phyloP scores from a whole-genome alignment of 2,113 vertebrate species.

The Barnardius zonarius region DNA sequence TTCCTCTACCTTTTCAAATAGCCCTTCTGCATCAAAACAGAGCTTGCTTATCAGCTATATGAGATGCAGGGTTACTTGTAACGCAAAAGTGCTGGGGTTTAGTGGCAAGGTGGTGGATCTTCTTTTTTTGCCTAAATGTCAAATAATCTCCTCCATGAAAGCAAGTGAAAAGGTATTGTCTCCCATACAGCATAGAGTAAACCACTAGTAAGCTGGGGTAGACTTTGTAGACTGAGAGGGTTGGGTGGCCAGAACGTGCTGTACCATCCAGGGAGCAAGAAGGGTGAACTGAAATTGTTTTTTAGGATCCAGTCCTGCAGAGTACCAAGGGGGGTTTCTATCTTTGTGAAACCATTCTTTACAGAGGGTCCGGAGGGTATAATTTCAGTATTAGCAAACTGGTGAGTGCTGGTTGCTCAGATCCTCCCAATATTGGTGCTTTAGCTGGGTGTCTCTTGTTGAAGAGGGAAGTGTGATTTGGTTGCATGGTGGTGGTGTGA shows the following conservation, averaged over 20 bases:
- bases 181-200: accelerated
- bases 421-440: not conserved
- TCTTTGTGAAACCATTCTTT: not conserved
- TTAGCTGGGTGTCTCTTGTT: not conserved
- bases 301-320: not conserved
- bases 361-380: not conserved
- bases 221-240: not conserved
- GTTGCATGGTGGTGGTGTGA: not conserved
- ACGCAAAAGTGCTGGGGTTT: not conserved
- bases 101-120: not conserved
- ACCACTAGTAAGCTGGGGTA: not conserved
- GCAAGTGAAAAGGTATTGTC: not conserved
- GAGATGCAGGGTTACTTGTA: not conserved
- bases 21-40: not conserved
- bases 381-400: not conserved
- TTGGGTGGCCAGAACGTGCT: accelerated
- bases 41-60: not conserved
- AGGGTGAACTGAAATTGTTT: not conserved
- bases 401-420: not conserved
- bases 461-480: not conserved
- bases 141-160: not conserved
- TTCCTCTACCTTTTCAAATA: not conserved
- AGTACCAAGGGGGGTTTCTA: accelerated
- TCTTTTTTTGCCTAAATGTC: not conserved
- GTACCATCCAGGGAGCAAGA: not conserved